Evolutionary conservation across 2,888 invertebrate species (phyloP), one percentile per base, ranked within the genome.

Genomic region (Dryobota labecula): DNA sequence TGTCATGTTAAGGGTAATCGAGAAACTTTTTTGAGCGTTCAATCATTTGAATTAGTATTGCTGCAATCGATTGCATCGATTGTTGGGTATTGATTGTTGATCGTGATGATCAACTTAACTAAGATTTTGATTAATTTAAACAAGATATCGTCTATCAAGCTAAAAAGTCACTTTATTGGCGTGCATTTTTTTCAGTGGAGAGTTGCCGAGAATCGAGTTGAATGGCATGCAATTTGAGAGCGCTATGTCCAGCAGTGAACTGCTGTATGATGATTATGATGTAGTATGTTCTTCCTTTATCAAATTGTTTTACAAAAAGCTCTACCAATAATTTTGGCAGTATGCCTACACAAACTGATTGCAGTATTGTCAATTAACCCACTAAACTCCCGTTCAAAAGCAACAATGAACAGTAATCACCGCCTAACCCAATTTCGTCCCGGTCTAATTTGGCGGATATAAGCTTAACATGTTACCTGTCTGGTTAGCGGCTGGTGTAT

Each of bases 391-490:
- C 24, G 11, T 58, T 80, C 76, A 62, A 57, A 80, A 60, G 57
- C 77, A 63, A 76, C 81, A 77, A 76, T 58, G 51, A 27, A 53
- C 69, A 36, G 54, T 49, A 76, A 81, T 63, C 80, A 33, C 57
- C 36, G 45, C 2, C 57, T 58, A 69, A 77, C 51, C 51, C 33
- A 65, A 70, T 82, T 82, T 61, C 41, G 38, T 27, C 27, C n/a
- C 47, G 41, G 70, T 70, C 61, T 66, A 84, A 76, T 76, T 85
- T 68, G 24, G 57, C 60, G 51, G 63, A 73, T 76, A 78, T 74
- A 67, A 71, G 68, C 51, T 73, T 70, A 70, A 24, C 69, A 57
- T 74, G 84, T 85, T 71, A 41, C 68, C 73, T 84, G 84, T 85
- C 87, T 75, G n/a, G 73, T 84, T 85, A 82, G 60, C 4, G 30